Evolutionary conservation across 2,888 invertebrate species (phyloP).

Genomic region (Caenorhabditis virilis): DNA sequence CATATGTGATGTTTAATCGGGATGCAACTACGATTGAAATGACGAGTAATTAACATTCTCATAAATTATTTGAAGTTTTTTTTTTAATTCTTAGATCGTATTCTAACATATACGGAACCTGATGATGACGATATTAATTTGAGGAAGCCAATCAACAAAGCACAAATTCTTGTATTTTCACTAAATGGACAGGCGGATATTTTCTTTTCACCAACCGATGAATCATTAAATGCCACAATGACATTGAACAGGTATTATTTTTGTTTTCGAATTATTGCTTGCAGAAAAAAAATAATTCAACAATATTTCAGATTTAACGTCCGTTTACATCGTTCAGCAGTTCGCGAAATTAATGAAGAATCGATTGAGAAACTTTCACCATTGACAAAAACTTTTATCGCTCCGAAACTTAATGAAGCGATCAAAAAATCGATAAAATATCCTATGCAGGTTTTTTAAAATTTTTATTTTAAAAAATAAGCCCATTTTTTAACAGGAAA

Average conservation of each 20-base stretch:
- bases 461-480: not conserved
- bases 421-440: constrained; percentile 64
- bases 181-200: constrained; percentile 65
- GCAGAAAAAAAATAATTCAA: no score
- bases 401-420: constrained; percentile 56
- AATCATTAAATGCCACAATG: constrained; percentile 56
- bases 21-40: constrained; percentile 59
- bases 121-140: constrained; percentile 26
- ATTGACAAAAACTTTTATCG: constrained; percentile 64
- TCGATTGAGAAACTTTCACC: constrained; percentile 63
- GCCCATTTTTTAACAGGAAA: constrained; percentile 10
- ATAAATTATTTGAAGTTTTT: constrained; percentile 1
- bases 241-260: constrained; percentile 56
- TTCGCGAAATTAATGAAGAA: constrained; percentile 58
- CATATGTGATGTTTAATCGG: constrained; percentile 60
- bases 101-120: constrained; percentile 57
- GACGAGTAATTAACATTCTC: constrained; percentile 40
- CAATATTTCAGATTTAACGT: constrained; percentile 44
- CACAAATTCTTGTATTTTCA: constrained; percentile 63
- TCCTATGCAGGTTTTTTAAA: constrained; percentile 55
- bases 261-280: no score
- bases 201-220: constrained; percentile 48
- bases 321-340: constrained; percentile 60
- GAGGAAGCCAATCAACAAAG: constrained; percentile 8
- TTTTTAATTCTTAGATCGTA: constrained; percentile 61